Percentiles rank a stretch among this genome's conserved stretches.
phyloP scores from a whole-genome alignment of 2,797 vertebrate genomes.

The Botia kubotai region DNA sequence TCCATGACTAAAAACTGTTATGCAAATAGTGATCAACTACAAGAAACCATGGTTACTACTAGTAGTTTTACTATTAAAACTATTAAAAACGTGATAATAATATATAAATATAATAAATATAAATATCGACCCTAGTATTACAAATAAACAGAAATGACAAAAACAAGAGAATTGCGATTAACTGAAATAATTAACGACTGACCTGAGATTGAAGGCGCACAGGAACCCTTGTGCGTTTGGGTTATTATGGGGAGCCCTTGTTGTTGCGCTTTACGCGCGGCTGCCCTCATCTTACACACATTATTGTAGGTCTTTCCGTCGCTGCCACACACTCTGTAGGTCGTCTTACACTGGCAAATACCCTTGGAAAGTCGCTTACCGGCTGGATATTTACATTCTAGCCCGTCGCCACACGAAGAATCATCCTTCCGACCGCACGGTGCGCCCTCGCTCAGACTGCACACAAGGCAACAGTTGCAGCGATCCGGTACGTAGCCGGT shows the following conservation, averaged over 20 bases:
- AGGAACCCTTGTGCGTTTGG: conserved; percentile 84
- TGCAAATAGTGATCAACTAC: too few relatives aligned
- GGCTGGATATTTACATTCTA: conserved; percentile 81
- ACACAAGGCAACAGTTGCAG: conserved; percentile 92
- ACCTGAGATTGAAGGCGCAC: conserved; percentile 64
- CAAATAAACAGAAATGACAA: neutral
- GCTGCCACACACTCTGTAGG: conserved; percentile 84
- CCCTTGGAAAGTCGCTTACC: conserved; percentile 76
- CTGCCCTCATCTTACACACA: conserved; percentile 84
- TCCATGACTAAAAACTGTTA: too few relatives aligned
- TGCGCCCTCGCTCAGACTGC: conserved; percentile 84
- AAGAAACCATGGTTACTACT: too few relatives aligned
- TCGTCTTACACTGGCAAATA: conserved; percentile 83
- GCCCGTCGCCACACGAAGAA: conserved; percentile 84
- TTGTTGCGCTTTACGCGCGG: conserved; percentile 82
- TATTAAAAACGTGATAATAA: too few relatives aligned
- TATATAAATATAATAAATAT: too few relatives aligned
- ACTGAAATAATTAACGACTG: neutral
- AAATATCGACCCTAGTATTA: neutral
- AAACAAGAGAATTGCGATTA: neutral
- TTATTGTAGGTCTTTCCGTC: conserved; percentile 88
- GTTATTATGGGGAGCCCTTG: conserved; percentile 76
- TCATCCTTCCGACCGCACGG: conserved; percentile 84
- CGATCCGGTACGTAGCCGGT: conserved; percentile 86
- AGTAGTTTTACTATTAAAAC: too few relatives aligned